phyloP scores from a whole-genome alignment of 1,140 invertebrate genomes.

The Bombus waltoni region DNA sequence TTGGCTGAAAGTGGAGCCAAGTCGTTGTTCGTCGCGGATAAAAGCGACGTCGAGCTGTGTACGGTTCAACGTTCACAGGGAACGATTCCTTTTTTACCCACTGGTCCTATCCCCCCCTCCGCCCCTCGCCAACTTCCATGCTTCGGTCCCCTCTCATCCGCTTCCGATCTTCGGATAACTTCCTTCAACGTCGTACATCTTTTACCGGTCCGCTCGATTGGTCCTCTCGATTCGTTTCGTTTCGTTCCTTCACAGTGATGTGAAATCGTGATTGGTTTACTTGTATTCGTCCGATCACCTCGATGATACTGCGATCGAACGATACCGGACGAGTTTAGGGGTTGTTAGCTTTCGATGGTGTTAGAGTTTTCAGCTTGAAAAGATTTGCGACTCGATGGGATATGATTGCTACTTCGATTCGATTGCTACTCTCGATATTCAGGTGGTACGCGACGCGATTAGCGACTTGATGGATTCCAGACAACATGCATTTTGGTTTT shows the following conservation, averaged over 20 bases:
- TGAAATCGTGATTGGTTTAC: not conserved
- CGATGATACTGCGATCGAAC: not conserved
- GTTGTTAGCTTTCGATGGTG: not conserved
- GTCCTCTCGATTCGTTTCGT: not conserved
- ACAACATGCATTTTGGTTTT: not conserved
- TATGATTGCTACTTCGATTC: not conserved
- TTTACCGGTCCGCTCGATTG: not conserved
- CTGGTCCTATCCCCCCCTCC: not conserved
- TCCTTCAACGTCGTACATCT: not conserved
- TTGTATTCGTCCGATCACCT: not conserved
- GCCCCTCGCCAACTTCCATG: not conserved
- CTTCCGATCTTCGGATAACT: slow-evolving; percentile 9
- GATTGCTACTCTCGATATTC: no score
- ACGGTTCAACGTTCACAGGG: slow-evolving; percentile 27
- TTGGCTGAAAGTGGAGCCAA: slow-evolving; percentile 26
- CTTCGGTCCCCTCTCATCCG: not conserved
- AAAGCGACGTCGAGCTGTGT: slow-evolving; percentile 35
- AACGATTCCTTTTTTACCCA: not conserved
- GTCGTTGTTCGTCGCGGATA: slow-evolving; percentile 52
- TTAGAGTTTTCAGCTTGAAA: not conserved
- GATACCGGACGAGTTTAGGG: not conserved
- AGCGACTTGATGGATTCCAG: not conserved
- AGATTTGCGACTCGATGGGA: not conserved
- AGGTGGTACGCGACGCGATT: not conserved
- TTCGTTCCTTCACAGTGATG: not conserved